Evolutionary conservation across 2,888 invertebrate genomes (phyloP).

Genomic region (Pinctada fucata): DNA sequence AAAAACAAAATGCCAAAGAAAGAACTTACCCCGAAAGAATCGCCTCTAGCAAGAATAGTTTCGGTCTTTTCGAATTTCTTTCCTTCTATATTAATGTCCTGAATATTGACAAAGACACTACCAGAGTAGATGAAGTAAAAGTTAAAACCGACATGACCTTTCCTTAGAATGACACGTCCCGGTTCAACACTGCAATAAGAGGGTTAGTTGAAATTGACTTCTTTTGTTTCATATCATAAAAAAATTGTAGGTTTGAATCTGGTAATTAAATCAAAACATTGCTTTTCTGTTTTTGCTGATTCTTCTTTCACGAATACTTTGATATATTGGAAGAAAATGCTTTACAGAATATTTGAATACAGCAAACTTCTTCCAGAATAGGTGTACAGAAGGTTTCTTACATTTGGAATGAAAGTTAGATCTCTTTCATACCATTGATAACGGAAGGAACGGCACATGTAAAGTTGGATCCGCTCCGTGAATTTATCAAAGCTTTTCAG

Average conservation of each 20-base stretch:
- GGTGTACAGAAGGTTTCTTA: too few species aligned
- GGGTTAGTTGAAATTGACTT: too few species aligned
- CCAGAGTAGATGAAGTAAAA: slow-evolving; percentile 68
- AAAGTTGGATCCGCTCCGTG: slow-evolving; percentile 70
- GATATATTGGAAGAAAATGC: too few species aligned
- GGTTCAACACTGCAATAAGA: slow-evolving; percentile 54
- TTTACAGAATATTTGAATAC: too few species aligned
- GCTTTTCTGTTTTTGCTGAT: too few species aligned
- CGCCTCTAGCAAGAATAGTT: slow-evolving; percentile 57
- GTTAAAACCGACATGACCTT: slow-evolving; percentile 65
- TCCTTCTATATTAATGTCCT: slow-evolving; percentile 52
- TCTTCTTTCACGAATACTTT: too few species aligned
- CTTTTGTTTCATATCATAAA: too few species aligned
- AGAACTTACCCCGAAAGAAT: slow-evolving; percentile 65
- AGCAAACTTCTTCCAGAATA: too few species aligned
- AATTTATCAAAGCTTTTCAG: slow-evolving; percentile 70
- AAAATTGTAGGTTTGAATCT: too few species aligned
- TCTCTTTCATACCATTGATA: slow-evolving; percentile 66
- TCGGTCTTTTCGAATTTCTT: slow-evolving; percentile 58
- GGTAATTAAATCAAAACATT: too few species aligned
- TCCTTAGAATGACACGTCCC: slow-evolving; percentile 62
- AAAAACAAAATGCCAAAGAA: too few species aligned
- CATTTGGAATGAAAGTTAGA: too few species aligned
- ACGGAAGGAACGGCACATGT: slow-evolving; percentile 66
- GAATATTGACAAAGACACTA: slow-evolving; percentile 62